These are phyloP conservation scores for Iphiclides podalirius DNA, from an alignment of 2,888 invertebrate species.

Conservation along the genomic window DNA sequence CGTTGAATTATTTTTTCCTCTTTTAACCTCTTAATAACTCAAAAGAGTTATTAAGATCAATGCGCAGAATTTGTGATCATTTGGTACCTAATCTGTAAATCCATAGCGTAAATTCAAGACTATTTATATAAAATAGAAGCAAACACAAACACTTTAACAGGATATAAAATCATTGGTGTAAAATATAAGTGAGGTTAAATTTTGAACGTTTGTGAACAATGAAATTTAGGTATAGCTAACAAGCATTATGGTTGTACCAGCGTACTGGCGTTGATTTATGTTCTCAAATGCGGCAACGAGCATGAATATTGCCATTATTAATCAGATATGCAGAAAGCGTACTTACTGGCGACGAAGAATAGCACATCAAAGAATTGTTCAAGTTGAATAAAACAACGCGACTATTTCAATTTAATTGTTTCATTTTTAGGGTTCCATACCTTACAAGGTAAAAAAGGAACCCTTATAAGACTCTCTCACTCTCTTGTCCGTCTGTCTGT, in stretches of 20 bases:
- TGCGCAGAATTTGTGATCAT: no score
- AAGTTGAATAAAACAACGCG: neutral
- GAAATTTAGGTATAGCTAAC: neutral
- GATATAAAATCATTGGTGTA: no score
- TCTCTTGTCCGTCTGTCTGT: no score
- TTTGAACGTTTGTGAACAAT: neutral
- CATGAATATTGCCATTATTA: constrained; percentile 19
- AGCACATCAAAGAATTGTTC: constrained; percentile 7
- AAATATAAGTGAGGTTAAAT: neutral
- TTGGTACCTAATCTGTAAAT: no score
- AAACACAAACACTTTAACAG: no score
- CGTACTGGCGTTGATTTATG: constrained; percentile 4
- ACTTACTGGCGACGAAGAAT: neutral
- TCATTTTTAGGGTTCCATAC: neutral
- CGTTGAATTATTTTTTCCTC: no score
- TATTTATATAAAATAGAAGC: no score
- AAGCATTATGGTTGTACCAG: constrained; percentile 21
- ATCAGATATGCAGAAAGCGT: constrained; percentile 13
- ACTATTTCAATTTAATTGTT: neutral
- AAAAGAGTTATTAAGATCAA: no score
- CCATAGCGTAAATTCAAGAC: no score
- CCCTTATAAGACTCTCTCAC: no score
- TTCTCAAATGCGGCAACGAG: constrained; percentile 2
- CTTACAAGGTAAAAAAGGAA: no score
- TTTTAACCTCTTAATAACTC: no score